Conservation (phyloP, 2,113 vertebrate species). For the Leucopsar rothschildi region DNA sequence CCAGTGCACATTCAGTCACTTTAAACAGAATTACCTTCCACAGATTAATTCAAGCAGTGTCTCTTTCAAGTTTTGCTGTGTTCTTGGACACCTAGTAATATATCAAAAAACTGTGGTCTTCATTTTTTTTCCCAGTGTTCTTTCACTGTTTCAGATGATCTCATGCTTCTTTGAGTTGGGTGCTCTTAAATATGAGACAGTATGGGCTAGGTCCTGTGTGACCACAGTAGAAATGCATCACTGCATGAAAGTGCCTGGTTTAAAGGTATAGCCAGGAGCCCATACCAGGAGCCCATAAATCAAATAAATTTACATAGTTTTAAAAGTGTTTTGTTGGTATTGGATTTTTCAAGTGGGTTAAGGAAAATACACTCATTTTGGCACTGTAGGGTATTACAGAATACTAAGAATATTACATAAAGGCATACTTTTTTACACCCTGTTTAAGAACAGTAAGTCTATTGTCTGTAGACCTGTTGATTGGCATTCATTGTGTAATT, state of each 20-base stretch:
- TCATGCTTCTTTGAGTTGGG: neutral
- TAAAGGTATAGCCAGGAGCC: neutral
- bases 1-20: neutral
- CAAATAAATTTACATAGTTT: neutral
- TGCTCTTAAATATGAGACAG: neutral
- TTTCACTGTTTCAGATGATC: neutral
- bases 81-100: neutral
- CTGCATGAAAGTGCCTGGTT: neutral
- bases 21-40: neutral
- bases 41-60: neutral
- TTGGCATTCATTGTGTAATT: neutral
- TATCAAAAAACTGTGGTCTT: accelerated
- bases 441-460: neutral
- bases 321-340: neutral
- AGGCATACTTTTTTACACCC: neutral
- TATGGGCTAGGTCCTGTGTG: neutral
- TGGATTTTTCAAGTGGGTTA: neutral
- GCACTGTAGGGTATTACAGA: neutral
- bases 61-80: neutral
- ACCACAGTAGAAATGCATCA: neutral
- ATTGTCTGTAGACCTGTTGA: conserved; percentile 8
- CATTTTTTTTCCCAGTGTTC: neutral
- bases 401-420: neutral
- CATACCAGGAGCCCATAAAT: neutral
- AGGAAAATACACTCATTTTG: neutral